Evolutionary conservation across 2,888 invertebrate genomes (phyloP), one percentile per base, ranked within the genome.

Genomic region (Apamea crenata): DNA sequence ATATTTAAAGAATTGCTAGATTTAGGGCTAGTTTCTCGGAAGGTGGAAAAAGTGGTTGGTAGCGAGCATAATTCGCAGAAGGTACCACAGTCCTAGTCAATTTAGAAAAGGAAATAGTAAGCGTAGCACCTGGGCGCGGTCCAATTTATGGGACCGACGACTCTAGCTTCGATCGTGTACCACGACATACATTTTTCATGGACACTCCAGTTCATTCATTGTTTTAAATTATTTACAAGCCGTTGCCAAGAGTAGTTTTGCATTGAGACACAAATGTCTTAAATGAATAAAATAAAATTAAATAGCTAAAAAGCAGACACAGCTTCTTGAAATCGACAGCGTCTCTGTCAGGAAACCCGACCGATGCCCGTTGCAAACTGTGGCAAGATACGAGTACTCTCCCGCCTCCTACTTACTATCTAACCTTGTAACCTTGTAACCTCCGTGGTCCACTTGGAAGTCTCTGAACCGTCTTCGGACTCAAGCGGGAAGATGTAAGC

Each of bases 41-140:
- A 85, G 71, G 74, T 77, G 74, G 70, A 82, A 83, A 85, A 85
- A 86, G 61, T 78, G 63, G 40, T 36, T 73, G 72, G 74, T 68
- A 77, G 53, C 61, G 63, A 71, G 73, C 67, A 76, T 82, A 82
- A 88, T 78, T 81, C 59, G 65, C 53, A 68, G n/a, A n/a, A n/a
- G n/a, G 68, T 77, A 32, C 72, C 71, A 67, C 65, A 56, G 76
- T 79, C 78, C 80, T 85, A 72, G 84, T 88, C 87, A 90, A 92
- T 92, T 92, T 89, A 85, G 87, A 80, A 82, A 81, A 87, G 87
- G 81, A 89, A 88, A 83, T 87, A 83, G 79, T 82, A 76, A 78
- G 82, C 74, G 87, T 82, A 89, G 86, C 93, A 93, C 92, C 94
- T 94, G 94, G 92, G 93, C 81, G 91, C 91, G 91, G 90, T 87